Conservation (phyloP, 2,797 vertebrate genomes). For the Gephyroberyx darwinii region DNA sequence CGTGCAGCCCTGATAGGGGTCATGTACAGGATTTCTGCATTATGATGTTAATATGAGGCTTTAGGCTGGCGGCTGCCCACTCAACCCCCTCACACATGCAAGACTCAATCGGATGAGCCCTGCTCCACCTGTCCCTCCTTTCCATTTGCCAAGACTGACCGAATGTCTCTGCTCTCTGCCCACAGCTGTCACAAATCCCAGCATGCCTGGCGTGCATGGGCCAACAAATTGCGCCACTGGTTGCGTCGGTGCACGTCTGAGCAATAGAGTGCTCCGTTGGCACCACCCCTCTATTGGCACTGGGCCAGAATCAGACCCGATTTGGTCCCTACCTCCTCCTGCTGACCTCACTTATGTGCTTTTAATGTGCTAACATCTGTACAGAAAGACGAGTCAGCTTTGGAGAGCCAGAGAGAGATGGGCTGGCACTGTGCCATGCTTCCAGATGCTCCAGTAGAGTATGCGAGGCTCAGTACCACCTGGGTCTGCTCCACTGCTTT, state of each 20-base stretch:
- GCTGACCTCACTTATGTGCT: slow-evolving; percentile 44
- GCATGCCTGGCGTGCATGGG: slow-evolving; percentile 64
- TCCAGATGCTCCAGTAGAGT: slow-evolving; percentile 71
- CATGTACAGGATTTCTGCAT: slow-evolving; percentile 60
- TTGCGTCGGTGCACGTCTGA: slow-evolving; percentile 25
- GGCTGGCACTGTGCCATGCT: slow-evolving; percentile 58
- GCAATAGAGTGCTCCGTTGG: slow-evolving; percentile 31
- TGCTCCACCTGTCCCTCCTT: slow-evolving; percentile 73
- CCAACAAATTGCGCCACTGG: slow-evolving; percentile 52
- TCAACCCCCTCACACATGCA: slow-evolving; percentile 48
- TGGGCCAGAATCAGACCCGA: slow-evolving; percentile 14
- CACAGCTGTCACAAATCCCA: slow-evolving; percentile 76
- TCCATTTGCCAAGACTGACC: slow-evolving; percentile 70
- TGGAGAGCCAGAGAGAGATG: slow-evolving; percentile 29
- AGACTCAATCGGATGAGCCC: slow-evolving; percentile 64
- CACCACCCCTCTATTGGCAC: slow-evolving; percentile 34
- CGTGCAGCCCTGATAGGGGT: slow-evolving; percentile 42
- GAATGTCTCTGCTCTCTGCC: slow-evolving; percentile 62
- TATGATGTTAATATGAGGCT: slow-evolving; percentile 64
- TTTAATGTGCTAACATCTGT: slow-evolving; percentile 61
- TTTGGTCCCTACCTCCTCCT: slow-evolving; percentile 28
- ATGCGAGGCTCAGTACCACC: slow-evolving; percentile 50
- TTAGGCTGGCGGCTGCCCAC: slow-evolving; percentile 35
- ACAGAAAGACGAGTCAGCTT: slow-evolving; percentile 47
- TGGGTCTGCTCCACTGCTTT: slow-evolving; percentile 40